Evolutionary conservation across 2,797 vertebrate species (phyloP).

Genomic region (Pteronotus mesoamericanus): DNA sequence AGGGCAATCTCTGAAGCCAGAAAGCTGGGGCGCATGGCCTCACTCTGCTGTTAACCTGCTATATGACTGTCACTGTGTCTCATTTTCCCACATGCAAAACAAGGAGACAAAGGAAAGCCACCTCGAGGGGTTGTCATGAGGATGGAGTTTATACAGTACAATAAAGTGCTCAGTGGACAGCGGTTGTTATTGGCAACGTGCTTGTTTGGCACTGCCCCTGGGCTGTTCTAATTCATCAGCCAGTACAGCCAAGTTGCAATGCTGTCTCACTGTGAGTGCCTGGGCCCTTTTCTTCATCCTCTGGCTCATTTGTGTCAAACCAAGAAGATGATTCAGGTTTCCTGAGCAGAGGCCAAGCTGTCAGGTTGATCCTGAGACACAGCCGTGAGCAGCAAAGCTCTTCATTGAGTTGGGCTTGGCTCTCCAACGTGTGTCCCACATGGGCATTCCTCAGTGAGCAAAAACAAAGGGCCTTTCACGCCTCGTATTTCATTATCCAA

Average conservation of each 20-base stretch:
- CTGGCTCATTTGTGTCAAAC: slow-evolving; percentile 23
- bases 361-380: not conserved
- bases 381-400: not conserved
- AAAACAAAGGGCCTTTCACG: not conserved
- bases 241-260: not conserved
- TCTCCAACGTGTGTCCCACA: fast-evolving
- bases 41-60: not conserved
- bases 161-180: not conserved
- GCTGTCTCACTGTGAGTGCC: not conserved
- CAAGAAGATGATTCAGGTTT: slow-evolving; percentile 23
- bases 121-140: not conserved
- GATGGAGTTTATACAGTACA: not conserved
- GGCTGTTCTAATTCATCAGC: not conserved
- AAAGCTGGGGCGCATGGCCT: not conserved
- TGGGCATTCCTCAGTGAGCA: not conserved
- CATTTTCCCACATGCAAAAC: not conserved
- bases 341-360: slow-evolving; percentile 3
- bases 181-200: not conserved
- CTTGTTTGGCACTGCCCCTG: not conserved
- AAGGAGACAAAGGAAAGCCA: not conserved
- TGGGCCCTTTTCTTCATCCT: not conserved
- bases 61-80: not conserved
- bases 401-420: not conserved
- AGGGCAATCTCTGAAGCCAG: not conserved
- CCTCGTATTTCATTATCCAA: not conserved